These are phyloP conservation scores for Ramphastos sulfuratus DNA, from an alignment of 2,113 vertebrate species.

Conservation along the genomic window DNA sequence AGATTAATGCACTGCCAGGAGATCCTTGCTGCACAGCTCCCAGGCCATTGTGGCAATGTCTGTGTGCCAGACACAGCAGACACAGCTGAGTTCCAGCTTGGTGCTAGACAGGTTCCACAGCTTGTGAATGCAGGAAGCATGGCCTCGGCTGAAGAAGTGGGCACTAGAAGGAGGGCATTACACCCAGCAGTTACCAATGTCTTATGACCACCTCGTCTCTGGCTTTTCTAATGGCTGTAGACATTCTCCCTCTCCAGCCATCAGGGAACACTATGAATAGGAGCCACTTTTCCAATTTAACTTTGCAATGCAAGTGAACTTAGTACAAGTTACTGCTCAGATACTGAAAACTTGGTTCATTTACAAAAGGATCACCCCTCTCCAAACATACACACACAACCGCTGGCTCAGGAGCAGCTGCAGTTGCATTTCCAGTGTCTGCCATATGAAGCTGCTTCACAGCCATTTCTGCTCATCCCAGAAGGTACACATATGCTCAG, in stretches of 20 bases:
- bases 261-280: background rate
- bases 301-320: accelerated
- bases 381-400: accelerated
- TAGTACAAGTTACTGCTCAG: background rate
- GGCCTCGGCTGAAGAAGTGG: background rate
- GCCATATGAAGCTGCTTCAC: background rate
- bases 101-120: background rate
- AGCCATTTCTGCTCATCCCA: background rate
- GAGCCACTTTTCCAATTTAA: background rate
- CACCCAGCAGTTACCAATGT: accelerated
- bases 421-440: background rate
- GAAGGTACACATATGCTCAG: background rate
- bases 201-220: background rate
- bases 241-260: background rate
- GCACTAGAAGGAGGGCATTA: background rate
- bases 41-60: accelerated
- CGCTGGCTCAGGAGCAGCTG: background rate
- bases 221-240: background rate
- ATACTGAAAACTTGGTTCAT: background rate
- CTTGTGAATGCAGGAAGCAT: accelerated
- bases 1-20: background rate
- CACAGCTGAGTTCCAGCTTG: background rate
- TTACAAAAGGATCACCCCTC: background rate
- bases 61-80: background rate
- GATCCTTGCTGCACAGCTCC: background rate